A percentile compares a stretch with the other conserved stretches of the same genome.
Evolutionary conservation across 2,113 vertebrate species (phyloP).

Genomic region (Aleadryas rufinucha): DNA sequence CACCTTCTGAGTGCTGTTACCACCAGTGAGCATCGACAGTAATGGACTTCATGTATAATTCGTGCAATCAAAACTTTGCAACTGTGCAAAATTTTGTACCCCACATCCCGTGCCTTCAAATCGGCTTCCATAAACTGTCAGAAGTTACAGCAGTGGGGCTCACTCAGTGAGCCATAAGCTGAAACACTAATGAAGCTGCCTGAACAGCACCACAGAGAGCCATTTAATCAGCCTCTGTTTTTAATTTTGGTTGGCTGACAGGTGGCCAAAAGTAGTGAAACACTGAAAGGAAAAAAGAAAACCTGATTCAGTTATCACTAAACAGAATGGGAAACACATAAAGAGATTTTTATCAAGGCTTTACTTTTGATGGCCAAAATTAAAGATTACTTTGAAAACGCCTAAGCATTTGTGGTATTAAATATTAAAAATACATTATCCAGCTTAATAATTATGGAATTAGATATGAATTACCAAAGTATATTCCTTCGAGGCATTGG

Average conservation of each 20-base stretch:
- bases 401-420: not conserved
- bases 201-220: slow-evolving; percentile 62
- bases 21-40: not conserved
- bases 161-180: slow-evolving; percentile 49
- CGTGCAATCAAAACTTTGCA: slow-evolving; percentile 75
- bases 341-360: slow-evolving; percentile 51
- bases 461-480: slow-evolving; percentile 54
- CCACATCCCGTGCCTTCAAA: slow-evolving; percentile 60
- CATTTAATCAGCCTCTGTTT: slow-evolving; percentile 64
- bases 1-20: slow-evolving; percentile 34
- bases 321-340: not conserved
- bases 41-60: slow-evolving; percentile 72
- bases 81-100: slow-evolving; percentile 59
- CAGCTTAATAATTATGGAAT: slow-evolving; percentile 57
- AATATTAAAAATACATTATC: slow-evolving; percentile 12
- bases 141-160: slow-evolving; percentile 51
- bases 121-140: slow-evolving; percentile 48
- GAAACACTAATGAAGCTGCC: slow-evolving; percentile 64
- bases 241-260: slow-evolving; percentile 63
- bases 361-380: slow-evolving; percentile 24
- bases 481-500: not conserved
- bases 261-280: slow-evolving; percentile 52
- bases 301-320: not conserved
- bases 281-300: not conserved
- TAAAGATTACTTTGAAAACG: slow-evolving; percentile 46